A percentile compares a stretch with the other conserved stretches of the same genome.
Evolutionary conservation across 2,888 invertebrate genomes (phyloP).

Genomic region (Xanthorhoe spadicearia): DNA sequence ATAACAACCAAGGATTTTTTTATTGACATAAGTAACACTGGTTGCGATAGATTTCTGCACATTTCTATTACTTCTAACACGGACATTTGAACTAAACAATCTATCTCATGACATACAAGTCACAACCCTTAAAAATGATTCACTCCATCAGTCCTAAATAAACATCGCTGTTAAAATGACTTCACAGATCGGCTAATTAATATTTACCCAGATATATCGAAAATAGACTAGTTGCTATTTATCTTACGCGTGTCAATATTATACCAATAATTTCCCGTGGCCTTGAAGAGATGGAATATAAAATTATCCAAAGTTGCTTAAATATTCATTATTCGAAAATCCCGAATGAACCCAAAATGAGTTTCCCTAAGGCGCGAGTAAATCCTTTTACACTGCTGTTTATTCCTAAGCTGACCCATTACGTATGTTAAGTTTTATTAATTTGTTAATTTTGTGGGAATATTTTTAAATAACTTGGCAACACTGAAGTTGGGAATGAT

Average conservation of each 20-base stretch:
- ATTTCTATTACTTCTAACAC: not conserved
- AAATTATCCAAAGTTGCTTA: constrained; percentile 11
- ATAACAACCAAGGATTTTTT: too few species aligned
- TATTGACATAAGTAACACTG: too few species aligned
- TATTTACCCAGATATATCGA: not conserved
- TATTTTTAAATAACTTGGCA: too few species aligned
- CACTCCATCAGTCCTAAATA: not conserved
- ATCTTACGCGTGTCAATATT: not conserved
- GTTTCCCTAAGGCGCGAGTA: constrained; percentile 11
- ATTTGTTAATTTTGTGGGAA: too few species aligned
- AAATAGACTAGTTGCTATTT: not conserved
- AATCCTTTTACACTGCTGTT: constrained; percentile 15
- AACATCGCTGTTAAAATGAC: not conserved
- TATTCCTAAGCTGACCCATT: constrained; percentile 17
- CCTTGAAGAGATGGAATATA: not conserved
- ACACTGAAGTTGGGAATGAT: too few species aligned
- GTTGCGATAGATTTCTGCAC: too few species aligned
- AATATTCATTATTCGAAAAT: constrained; percentile 27
- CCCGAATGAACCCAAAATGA: constrained; percentile 15
- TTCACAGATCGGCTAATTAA: not conserved
- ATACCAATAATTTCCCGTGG: not conserved
- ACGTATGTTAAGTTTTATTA: too few species aligned
- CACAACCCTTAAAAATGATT: not conserved
- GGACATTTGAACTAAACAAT: not conserved
- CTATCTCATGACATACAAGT: not conserved